Evolutionary conservation across 2,888 invertebrate species (phyloP).

Genomic region (Euplexia lucipara): DNA sequence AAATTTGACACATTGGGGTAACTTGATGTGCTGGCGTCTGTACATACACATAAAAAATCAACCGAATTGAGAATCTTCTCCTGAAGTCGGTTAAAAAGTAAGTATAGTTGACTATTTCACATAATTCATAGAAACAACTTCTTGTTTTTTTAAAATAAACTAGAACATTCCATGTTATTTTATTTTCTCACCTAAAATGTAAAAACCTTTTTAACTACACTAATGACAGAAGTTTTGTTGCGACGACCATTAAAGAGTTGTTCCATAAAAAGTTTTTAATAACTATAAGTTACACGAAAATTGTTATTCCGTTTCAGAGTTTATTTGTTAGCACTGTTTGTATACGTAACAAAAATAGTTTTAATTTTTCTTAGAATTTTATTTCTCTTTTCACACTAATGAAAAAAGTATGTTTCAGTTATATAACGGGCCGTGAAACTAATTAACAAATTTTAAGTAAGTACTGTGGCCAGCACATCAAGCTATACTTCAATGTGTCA

Average conservation of each 20-base stretch:
- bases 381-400: no score
- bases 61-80: no score
- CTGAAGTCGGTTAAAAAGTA: no score
- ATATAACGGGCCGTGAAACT: no score
- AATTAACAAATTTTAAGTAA: no score
- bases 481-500: no score
- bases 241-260: constrained; percentile 7
- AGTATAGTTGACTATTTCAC: neutral
- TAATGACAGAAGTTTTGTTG: constrained; percentile 29
- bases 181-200: neutral
- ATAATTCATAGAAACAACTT: neutral
- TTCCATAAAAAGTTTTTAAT: constrained; percentile 9
- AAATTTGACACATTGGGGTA: no score
- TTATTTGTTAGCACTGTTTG: neutral
- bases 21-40: no score
- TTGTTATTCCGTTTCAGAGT: no score
- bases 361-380: neutral
- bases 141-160: constrained; percentile 1
- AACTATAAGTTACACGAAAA: constrained; percentile 1
- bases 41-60: no score
- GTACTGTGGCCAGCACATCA: no score
- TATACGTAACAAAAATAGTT: neutral
- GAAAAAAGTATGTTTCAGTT: no score
- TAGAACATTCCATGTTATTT: neutral
- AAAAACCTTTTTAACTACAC: neutral